Evolutionary conservation across 2,888 invertebrate species (phyloP).

Genomic region (Philaethria dido): DNA sequence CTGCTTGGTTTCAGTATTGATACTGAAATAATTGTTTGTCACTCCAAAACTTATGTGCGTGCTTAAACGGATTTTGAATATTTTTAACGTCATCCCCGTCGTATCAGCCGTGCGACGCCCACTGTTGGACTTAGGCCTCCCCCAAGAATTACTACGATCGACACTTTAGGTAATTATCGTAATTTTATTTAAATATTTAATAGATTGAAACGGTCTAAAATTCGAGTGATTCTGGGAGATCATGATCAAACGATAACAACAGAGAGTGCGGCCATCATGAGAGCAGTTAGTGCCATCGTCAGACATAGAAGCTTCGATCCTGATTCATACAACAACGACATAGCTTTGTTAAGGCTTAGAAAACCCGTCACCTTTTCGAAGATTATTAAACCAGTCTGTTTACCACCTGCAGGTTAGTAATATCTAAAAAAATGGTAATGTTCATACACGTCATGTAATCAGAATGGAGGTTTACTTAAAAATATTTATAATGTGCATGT

Average conservation of each 20-base stretch:
- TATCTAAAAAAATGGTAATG: background rate
- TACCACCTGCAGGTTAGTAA: slow-evolving; percentile 86
- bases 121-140: no score
- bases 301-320: slow-evolving; percentile 93
- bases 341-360: slow-evolving; percentile 89
- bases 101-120: no score
- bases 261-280: slow-evolving; percentile 91
- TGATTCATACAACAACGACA: slow-evolving; percentile 94
- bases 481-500: no score
- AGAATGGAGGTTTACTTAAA: no score
- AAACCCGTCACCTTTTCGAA: slow-evolving; percentile 91
- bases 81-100: no score
- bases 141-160: no score
- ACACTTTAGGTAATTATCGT: no score
- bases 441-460: no score
- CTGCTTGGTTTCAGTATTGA: no score
- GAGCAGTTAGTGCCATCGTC: slow-evolving; percentile 90
- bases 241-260: slow-evolving; percentile 92
- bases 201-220: slow-evolving; percentile 91
- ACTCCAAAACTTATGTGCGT: no score
- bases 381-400: slow-evolving; percentile 90
- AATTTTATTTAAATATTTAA: slow-evolving; percentile 45
- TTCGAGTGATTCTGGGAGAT: slow-evolving; percentile 92
- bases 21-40: no score
- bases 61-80: no score